A percentile compares a stretch with the other conserved stretches of the same genome.
Conservation (phyloP, 2,888 invertebrate genomes). For the Lingula anatina region DNA sequence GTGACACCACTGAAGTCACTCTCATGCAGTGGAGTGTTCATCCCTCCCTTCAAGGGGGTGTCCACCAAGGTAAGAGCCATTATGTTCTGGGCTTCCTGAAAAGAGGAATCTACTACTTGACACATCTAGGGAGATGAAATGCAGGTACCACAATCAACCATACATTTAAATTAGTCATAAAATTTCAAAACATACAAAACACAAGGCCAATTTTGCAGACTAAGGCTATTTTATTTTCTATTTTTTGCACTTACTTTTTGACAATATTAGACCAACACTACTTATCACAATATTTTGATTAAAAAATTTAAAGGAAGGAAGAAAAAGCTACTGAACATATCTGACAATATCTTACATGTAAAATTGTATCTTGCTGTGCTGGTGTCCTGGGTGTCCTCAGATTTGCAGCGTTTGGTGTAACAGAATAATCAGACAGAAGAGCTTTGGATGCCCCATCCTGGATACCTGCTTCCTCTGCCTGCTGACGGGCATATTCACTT, state of each 20-base stretch:
- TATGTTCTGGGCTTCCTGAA: conserved; percentile 96
- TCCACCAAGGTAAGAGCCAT: conserved; percentile 98
- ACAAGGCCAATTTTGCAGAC: not conserved
- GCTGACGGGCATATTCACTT: conserved; percentile 61
- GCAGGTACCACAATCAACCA: not conserved
- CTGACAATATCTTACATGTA: conserved; percentile 48
- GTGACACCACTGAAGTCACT: conserved; percentile 81
- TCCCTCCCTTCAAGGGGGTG: conserved; percentile 90
- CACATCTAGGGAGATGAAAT: not conserved
- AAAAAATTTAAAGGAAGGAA: too few relatives aligned
- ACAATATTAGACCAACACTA: too few relatives aligned
- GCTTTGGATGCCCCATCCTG: conserved; percentile 74
- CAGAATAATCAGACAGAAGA: conserved; percentile 83
- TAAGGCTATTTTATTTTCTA: too few relatives aligned
- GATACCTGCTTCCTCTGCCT: conserved; percentile 72
- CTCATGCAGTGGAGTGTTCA: conserved; percentile 88
- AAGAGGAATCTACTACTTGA: conserved; percentile 19
- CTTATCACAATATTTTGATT: not conserved
- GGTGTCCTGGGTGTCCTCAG: conserved; percentile 75
- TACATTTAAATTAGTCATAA: not conserved
- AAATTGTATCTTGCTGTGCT: conserved; percentile 66
- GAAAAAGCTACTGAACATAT: too few relatives aligned
- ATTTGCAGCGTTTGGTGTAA: conserved; percentile 62
- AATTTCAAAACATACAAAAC: not conserved
- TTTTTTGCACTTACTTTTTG: too few relatives aligned